Evolutionary conservation across 2,113 vertebrate species (phyloP), one percentile per base, ranked within the genome.

Genomic region (Bubo bubo): DNA sequence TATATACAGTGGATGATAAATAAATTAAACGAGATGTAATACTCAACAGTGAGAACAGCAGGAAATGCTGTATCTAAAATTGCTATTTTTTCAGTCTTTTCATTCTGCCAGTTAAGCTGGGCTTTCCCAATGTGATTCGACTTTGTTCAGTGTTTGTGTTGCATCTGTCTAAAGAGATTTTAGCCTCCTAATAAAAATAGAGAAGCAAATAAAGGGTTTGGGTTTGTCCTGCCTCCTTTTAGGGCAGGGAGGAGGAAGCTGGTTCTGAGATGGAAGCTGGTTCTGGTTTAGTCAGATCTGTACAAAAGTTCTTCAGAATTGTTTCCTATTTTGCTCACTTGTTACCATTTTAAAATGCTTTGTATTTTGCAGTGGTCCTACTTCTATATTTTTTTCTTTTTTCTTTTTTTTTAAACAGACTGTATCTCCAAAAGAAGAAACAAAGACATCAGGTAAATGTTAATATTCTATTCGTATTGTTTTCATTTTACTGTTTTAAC

Each of bases 361-460:
- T 27, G 24, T 56, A 37, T 68, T 60, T 75, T 83, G 30, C 50
- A 77, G 2, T 70, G 27, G 24, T 91, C 30, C 79, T 72, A 58
- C 10, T 50, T 56, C 21, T 5, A 6, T 49, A 0, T 22, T 80
- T 45, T 50, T 28, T 52, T 12, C 19, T 16, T 12, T 15, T n/a
- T 70, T 27, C 70, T 18, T 79, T 80, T 77, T 39, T 64, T 80
- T 68, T 52, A 43, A 92, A 83, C 95, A 99, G 99, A 96, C 98
- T 30, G 97, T 98, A 21, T 99, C 99, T 72, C 99, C 99, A 43
- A 99, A 99, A 98, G 99, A 99, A 91, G 99, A 99, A 97, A 98
- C 97, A 72, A 99, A 99, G 95, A 53, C 98, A 90, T 62, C 98
- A 98, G 99, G 99, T 99, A 98, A 98, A 93, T 53, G 72, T 45